phyloP scores from a whole-genome alignment of 2,113 vertebrate genomes.

The Apeltes quadracus region DNA sequence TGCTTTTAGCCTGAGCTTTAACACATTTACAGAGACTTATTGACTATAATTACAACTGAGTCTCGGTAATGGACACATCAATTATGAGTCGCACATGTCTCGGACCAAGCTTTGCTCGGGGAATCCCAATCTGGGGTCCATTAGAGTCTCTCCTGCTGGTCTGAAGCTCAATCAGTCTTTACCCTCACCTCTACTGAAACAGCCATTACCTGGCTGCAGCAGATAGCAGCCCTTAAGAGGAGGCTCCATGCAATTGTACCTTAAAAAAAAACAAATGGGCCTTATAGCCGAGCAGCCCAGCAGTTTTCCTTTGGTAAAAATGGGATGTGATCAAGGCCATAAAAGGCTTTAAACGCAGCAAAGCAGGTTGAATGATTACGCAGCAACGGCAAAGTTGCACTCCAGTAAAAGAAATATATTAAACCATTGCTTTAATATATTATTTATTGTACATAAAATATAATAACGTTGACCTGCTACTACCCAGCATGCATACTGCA shows the following conservation, averaged over 20 bases:
- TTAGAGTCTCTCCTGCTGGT: conserved; percentile 89
- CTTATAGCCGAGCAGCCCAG: conserved; percentile 21
- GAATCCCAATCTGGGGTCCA: conserved; percentile 97
- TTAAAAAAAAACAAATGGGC: conserved; percentile 49
- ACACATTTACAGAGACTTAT: conserved; percentile 99
- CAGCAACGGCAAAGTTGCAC: too few relatives aligned
- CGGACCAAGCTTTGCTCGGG: conserved; percentile 97
- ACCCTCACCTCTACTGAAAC: conserved; percentile 72
- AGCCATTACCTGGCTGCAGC: conserved; percentile 72
- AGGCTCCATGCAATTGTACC: conserved; percentile 15
- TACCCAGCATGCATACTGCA: not conserved
- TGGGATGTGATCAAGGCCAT: not conserved
- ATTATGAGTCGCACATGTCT: conserved; percentile 97
- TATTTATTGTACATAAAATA: not conserved
- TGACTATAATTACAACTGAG: conserved; percentile 99
- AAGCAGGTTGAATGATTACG: not conserved
- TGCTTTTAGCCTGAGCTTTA: conserved; percentile 99
- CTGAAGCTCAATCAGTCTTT: conserved; percentile 79
- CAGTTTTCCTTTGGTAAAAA: conserved; percentile 8
- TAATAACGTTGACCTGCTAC: conserved; percentile 5
- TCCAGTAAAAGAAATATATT: too few relatives aligned
- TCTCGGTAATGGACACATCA: conserved; percentile 99
- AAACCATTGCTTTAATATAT: not conserved
- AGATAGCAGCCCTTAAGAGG: conserved; percentile 69
- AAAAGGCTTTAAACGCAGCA: not conserved